Percentiles rank a stretch among this genome's conserved stretches.
These are phyloP conservation scores for Macaria liturata DNA, from an alignment of 2,888 invertebrate species.

Conservation along the genomic window DNA sequence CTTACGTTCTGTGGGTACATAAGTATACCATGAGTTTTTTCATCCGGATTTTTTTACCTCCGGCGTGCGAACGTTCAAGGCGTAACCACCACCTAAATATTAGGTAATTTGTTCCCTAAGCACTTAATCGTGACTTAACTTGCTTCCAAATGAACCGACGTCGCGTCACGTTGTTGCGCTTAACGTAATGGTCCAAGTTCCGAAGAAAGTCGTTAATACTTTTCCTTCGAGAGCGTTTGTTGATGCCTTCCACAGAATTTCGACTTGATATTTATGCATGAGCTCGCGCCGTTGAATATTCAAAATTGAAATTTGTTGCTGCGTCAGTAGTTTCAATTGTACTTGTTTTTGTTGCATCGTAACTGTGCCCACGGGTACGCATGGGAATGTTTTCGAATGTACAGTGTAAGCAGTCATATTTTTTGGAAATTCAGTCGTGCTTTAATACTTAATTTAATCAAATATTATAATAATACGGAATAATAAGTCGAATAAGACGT, in stretches of 20 bases:
- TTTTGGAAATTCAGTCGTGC: no score
- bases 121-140: conserved; percentile 35
- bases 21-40: no score
- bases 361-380: no score
- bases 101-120: not conserved
- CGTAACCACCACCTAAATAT: no score
- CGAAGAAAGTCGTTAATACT: conserved; percentile 41
- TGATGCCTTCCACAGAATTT: conserved; percentile 28
- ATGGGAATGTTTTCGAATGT: no score
- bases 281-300: conserved; percentile 30
- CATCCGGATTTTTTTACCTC: no score
- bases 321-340: conserved; percentile 17
- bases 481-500: no score
- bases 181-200: conserved; percentile 47
- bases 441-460: no score
- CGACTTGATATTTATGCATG: conserved; percentile 35
- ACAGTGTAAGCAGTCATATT: no score
- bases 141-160: conserved; percentile 43
- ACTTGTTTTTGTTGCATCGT: not conserved
- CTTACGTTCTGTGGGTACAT: no score
- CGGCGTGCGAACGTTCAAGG: no score
- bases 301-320: conserved; percentile 26
- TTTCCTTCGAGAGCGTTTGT: conserved; percentile 32
- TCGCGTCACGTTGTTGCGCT: conserved; percentile 44
- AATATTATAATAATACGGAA: no score